These are phyloP conservation scores for Morpho deidamia DNA, from an alignment of 2,888 invertebrate genomes.

Conservation along the genomic window DNA sequence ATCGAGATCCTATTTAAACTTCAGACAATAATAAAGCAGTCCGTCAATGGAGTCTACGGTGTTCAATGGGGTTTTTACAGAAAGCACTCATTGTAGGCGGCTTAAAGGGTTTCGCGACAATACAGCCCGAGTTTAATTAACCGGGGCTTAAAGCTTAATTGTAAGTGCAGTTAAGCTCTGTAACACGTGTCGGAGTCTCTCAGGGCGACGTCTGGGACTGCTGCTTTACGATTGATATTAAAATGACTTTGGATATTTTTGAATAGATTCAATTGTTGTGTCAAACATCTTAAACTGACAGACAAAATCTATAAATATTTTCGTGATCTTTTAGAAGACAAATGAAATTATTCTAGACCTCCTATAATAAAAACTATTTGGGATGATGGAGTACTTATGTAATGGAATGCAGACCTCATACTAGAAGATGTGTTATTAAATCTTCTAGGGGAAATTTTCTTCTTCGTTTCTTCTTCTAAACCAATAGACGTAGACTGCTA, in stretches of 20 bases:
- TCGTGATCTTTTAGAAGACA: too few relatives aligned
- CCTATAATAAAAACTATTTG: too few relatives aligned
- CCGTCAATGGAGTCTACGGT: slow-evolving; percentile 40
- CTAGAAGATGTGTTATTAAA: too few relatives aligned
- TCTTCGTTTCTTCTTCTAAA: too few relatives aligned
- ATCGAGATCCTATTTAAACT: slow-evolving; percentile 40
- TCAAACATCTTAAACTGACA: background rate
- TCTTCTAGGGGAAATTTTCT: too few relatives aligned
- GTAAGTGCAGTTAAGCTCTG: slow-evolving; percentile 70
- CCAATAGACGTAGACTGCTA: too few relatives aligned
- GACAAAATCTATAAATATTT: too few relatives aligned
- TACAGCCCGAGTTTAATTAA: slow-evolving; percentile 72
- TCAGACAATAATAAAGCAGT: slow-evolving; percentile 41
- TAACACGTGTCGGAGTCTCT: slow-evolving; percentile 68
- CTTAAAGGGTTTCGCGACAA: slow-evolving; percentile 69
- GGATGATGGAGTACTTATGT: too few relatives aligned
- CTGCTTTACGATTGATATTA: slow-evolving; percentile 52
- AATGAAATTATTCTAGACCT: too few relatives aligned
- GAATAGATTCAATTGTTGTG: slow-evolving; percentile 8
- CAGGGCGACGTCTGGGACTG: slow-evolving; percentile 45
- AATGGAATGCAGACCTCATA: too few relatives aligned
- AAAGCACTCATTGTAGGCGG: slow-evolving; percentile 60
- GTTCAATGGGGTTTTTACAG: slow-evolving; percentile 62
- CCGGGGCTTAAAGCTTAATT: slow-evolving; percentile 74
- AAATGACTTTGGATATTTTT: slow-evolving; percentile 42